These are phyloP conservation scores for Chaetodon trifascialis DNA, from an alignment of 2,113 vertebrate species.

Conservation along the genomic window DNA sequence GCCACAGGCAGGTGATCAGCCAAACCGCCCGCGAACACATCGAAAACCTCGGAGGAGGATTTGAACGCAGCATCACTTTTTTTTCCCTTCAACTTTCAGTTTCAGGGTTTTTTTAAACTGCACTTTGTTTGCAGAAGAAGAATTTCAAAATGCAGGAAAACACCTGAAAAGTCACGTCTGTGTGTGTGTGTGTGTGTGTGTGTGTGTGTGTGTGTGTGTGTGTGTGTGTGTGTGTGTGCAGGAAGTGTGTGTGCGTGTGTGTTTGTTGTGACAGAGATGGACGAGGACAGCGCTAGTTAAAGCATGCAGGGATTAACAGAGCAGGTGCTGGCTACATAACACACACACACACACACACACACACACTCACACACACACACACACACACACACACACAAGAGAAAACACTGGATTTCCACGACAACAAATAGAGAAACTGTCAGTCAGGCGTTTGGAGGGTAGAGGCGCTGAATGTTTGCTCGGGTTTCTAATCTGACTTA, in stretches of 20 bases:
- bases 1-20: not conserved
- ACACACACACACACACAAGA: no score
- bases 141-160: not conserved
- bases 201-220: no score
- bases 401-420: no score
- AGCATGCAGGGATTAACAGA: constrained; percentile 7
- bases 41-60: not conserved
- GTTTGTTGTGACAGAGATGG: not conserved
- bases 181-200: not conserved
- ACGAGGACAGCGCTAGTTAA: not conserved
- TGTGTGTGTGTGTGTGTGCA: no score
- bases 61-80: not conserved
- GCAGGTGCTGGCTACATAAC: not conserved
- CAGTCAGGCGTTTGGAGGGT: no score
- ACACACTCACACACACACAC: no score
- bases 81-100: not conserved
- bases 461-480: not conserved
- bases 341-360: no score
- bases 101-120: not conserved
- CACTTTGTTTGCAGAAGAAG: not conserved
- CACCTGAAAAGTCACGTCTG: not conserved
- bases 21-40: not conserved
- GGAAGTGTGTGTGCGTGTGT: no score
- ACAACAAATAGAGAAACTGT: no score
- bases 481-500: not conserved